Conservation (phyloP, 2,888 invertebrate genomes). For the Tortricodes alternella region DNA sequence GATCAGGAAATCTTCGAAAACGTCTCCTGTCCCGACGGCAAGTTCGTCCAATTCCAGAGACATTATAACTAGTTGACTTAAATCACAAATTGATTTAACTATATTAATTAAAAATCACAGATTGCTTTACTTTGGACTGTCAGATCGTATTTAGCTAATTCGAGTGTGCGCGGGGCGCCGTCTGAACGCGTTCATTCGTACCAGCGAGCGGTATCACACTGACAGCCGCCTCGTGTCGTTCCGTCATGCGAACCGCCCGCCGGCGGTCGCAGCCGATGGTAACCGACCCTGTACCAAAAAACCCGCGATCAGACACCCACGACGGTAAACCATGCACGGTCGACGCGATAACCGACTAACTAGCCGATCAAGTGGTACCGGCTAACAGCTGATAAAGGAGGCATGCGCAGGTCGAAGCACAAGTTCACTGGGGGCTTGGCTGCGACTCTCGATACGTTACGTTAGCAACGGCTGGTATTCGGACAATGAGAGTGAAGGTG, state of each 20-base stretch:
- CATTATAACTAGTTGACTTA: slow-evolving; percentile 67
- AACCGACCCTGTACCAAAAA: slow-evolving; percentile 27
- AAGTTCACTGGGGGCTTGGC: slow-evolving; percentile 70
- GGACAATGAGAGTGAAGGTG: slow-evolving; percentile 35
- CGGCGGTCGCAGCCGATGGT: slow-evolving; percentile 46
- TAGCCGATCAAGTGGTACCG: slow-evolving; percentile 41
- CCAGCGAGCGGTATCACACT: slow-evolving; percentile 62
- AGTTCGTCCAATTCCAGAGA: slow-evolving; percentile 86
- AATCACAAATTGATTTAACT: slow-evolving; percentile 47
- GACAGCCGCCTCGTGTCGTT: slow-evolving; percentile 41
- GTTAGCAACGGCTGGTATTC: slow-evolving; percentile 42
- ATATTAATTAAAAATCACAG: slow-evolving; percentile 65
- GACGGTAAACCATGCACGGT: slow-evolving; percentile 5
- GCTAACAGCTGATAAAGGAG: slow-evolving; percentile 57
- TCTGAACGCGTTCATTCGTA: slow-evolving; percentile 47
- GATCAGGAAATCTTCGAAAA: slow-evolving; percentile 88
- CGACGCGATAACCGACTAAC: slow-evolving; percentile 11
- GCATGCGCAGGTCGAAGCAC: slow-evolving; percentile 50
- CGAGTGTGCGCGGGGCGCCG: slow-evolving; percentile 54
- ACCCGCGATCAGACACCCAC: slow-evolving; percentile 19
- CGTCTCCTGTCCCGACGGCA: slow-evolving; percentile 85
- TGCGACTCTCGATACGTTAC: slow-evolving; percentile 37
- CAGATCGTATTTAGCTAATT: slow-evolving; percentile 61
- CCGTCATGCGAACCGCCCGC: slow-evolving; percentile 59
- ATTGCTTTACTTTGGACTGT: slow-evolving; percentile 54